Evolutionary conservation across 1,140 invertebrate genomes (phyloP), one percentile per base, ranked within the genome.

Genomic region (Eurosta solidaginis): DNA sequence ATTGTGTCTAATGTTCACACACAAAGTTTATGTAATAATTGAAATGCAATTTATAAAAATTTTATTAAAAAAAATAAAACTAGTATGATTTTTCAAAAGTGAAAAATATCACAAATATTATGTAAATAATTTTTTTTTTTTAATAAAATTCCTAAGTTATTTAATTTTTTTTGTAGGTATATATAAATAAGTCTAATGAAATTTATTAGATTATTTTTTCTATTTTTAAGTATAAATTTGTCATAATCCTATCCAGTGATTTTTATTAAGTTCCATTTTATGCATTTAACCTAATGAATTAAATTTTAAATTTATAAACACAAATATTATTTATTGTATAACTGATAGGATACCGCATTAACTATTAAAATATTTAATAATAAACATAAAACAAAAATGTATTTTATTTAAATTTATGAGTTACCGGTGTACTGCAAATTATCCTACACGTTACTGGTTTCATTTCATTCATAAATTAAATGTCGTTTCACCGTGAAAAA

Each of bases 361-460:
- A 68, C 17, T 68, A 68, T 40, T 68, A n/a, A 68, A 68, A 68
- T 68, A 40, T 68, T 68, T 68, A 68, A 68, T 68, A 68, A 68
- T 68, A 68, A 68, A 68, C 29, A 47, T 36, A 22, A 68, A 36
- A 68, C 36, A 54, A 40, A 54, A 20, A 42, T n/a, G 36, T 47
- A 17, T 47, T 47, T 47, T 47, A 47, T 47, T 47, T 47, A 2
- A 47, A 9, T 47, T 9, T 47, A 17, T 47, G 7, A 47, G 4
- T 47, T 47, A 47, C 12, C 45, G 45, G 14, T 47, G n/a, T n/a
- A n/a, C n/a, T n/a, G n/a, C n/a, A n/a, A n/a, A n/a, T n/a, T n/a
- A n/a, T n/a, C n/a, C n/a, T n/a, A n/a, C n/a, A n/a, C n/a, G n/a
- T n/a, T n/a, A n/a, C n/a, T n/a, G n/a, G n/a, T n/a, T n/a, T n/a